Evolutionary conservation across 2,797 vertebrate genomes (phyloP).

Genomic region (Myripristis jacobus): DNA sequence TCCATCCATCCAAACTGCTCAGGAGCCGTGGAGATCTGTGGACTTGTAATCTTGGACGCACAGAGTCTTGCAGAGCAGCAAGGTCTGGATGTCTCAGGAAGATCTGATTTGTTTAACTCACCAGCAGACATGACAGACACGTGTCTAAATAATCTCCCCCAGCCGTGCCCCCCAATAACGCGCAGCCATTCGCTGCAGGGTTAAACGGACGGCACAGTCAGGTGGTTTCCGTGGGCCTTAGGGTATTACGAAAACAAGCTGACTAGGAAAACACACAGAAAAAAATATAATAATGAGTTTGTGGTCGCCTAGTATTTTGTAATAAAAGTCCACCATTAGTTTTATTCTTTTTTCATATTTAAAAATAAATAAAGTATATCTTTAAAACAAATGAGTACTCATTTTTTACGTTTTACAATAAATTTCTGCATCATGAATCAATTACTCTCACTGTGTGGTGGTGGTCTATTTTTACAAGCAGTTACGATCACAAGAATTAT

Average conservation of each 20-base stretch:
- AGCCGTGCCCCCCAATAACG: too few species aligned
- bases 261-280: not conserved
- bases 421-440: slow-evolving; percentile 42
- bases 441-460: slow-evolving; percentile 43
- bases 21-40: too few species aligned
- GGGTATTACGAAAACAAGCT: slow-evolving; percentile 22
- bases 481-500: slow-evolving; percentile 49
- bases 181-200: too few species aligned
- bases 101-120: too few species aligned
- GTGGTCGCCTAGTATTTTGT: slow-evolving; percentile 5
- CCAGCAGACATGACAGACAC: too few species aligned
- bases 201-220: too few species aligned
- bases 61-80: too few species aligned
- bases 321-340: slow-evolving; percentile 33
- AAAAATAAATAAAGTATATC: slow-evolving; percentile 28
- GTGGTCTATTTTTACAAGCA: slow-evolving; percentile 62
- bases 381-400: slow-evolving; percentile 29
- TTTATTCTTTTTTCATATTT: slow-evolving; percentile 2
- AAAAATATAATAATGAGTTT: slow-evolving; percentile 12
- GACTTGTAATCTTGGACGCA: too few species aligned
- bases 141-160: too few species aligned
- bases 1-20: too few species aligned
- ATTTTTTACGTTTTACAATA: slow-evolving; percentile 12
- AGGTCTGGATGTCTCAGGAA: too few species aligned
- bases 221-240: too few species aligned